These are phyloP conservation scores for Xerus rutilus DNA, from an alignment of 2,797 vertebrate genomes.

Conservation along the genomic window DNA sequence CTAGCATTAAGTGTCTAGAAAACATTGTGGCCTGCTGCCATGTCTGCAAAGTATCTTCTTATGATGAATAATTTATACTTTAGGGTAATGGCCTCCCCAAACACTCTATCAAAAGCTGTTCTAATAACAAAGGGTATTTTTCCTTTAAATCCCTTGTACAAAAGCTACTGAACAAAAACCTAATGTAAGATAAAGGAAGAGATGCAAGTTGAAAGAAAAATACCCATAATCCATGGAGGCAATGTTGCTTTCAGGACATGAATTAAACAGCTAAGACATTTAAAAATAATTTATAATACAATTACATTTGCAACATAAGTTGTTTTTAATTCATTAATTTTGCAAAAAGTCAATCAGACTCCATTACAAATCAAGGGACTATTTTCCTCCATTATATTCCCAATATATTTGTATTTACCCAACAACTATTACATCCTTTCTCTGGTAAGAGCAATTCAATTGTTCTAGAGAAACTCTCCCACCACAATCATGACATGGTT, in stretches of 20 bases:
- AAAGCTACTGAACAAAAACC: conserved; percentile 39
- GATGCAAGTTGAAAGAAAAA: conserved; percentile 39
- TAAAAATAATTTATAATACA: conserved; percentile 50
- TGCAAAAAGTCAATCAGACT: conserved; percentile 42
- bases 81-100: conserved; percentile 3
- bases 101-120: conserved; percentile 17
- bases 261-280: conserved; percentile 23
- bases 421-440: background rate
- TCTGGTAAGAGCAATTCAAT: conserved; percentile 17
- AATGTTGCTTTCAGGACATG: background rate
- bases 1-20: conserved; percentile 46
- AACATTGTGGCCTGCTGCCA: background rate
- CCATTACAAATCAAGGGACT: background rate
- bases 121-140: conserved; percentile 37
- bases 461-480: background rate
- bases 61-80: conserved; percentile 53
- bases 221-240: background rate
- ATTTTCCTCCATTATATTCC: background rate
- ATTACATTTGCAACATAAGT: conserved; percentile 10
- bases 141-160: conserved; percentile 35
- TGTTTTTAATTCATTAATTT: conserved; percentile 61
- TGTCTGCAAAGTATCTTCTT: conserved; percentile 36
- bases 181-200: conserved; percentile 10
- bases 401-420: conserved; percentile 17
- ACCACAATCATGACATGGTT: background rate